Conservation (phyloP, 2,113 vertebrate genomes). For the Mesitornis unicolor region DNA sequence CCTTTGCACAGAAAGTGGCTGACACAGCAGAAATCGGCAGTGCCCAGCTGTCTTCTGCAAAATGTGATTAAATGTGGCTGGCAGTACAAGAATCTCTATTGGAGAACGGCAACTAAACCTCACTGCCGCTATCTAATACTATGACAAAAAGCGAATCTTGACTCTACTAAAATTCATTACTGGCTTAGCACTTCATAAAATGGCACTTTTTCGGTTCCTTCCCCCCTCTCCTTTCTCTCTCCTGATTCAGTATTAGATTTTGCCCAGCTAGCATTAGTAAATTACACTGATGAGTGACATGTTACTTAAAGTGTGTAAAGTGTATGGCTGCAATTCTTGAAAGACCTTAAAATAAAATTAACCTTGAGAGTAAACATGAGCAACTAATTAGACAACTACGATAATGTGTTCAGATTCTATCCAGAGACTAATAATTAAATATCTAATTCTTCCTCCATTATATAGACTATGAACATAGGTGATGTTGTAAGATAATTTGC, state of each 20-base stretch:
- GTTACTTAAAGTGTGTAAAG: not conserved
- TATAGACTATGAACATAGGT: not conserved
- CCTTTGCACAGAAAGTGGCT: constrained; percentile 40
- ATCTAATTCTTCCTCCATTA: not conserved
- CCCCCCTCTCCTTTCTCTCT: not conserved
- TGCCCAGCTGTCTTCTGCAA: constrained; percentile 55
- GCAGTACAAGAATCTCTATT: constrained; percentile 23
- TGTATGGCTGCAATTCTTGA: not conserved
- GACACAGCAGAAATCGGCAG: constrained; percentile 45
- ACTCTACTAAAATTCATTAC: constrained; percentile 14
- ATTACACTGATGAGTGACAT: not conserved
- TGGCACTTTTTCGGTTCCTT: not conserved
- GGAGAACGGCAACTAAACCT: constrained; percentile 42
- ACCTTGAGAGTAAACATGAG: not conserved
- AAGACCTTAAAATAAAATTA: constrained; percentile 25
- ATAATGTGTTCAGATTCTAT: not conserved
- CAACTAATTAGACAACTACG: not conserved
- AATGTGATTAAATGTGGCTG: constrained; percentile 68
- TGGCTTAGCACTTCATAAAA: not conserved
- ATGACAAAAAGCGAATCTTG: constrained; percentile 47
- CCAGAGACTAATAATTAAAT: not conserved
- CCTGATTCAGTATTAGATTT: not conserved
- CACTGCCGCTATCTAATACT: constrained; percentile 33
- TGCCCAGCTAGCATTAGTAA: not conserved
- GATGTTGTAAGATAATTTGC: not conserved